Percentiles rank a stretch among this genome's conserved stretches.
These are phyloP conservation scores for Sympetrum striolatum DNA, from an alignment of 2,888 invertebrate genomes.

Conservation along the genomic window DNA sequence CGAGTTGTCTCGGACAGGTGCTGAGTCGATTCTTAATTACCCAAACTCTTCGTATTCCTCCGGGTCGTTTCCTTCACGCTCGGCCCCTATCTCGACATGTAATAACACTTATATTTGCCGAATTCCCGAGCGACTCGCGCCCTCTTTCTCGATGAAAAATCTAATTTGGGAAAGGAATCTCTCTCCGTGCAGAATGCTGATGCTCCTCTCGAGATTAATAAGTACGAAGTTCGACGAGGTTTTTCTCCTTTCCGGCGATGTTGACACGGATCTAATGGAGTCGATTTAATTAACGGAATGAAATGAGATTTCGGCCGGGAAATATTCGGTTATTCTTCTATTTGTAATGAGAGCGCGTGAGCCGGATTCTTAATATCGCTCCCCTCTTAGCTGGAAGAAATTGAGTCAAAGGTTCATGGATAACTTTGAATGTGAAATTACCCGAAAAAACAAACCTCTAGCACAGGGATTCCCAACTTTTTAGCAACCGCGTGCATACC, in stretches of 20 bases:
- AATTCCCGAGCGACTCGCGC: background rate
- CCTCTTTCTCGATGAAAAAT: background rate
- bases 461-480: no score
- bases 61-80: background rate
- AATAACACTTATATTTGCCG: background rate
- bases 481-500: no score
- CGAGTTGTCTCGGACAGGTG: background rate
- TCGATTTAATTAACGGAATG: background rate
- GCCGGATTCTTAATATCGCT: no score
- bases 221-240: background rate
- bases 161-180: background rate
- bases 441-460: no score
- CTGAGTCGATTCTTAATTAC: background rate
- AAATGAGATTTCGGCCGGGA: background rate
- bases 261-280: background rate
- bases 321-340: no score
- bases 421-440: no score
- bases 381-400: no score
- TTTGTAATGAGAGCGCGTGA: no score
- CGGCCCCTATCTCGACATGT: background rate
- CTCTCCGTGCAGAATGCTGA: background rate
- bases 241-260: background rate
- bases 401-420: no score
- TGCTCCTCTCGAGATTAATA: background rate
- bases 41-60: background rate